Conservation (phyloP, 2,113 vertebrate genomes). For the Diglossa brunneiventris region DNA sequence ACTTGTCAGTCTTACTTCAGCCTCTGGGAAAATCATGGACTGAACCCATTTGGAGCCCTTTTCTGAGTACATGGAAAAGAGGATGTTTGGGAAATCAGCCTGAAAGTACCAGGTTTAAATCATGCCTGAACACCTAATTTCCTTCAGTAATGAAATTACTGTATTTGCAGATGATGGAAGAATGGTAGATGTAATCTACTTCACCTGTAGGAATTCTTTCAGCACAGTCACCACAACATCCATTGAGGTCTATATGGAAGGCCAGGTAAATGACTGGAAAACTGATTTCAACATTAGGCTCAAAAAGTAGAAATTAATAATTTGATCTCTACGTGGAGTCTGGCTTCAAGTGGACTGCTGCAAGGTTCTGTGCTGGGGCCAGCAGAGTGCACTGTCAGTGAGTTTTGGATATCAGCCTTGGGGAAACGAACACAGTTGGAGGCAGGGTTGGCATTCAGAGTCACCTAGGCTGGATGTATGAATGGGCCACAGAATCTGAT, state of each 20-base stretch:
- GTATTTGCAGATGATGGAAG: background rate
- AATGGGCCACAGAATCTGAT: background rate
- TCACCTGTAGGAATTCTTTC: background rate
- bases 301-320: background rate
- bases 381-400: background rate
- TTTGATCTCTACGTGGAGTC: background rate
- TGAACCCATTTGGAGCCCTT: rapidly evolving
- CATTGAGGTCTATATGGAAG: background rate
- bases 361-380: background rate
- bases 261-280: background rate
- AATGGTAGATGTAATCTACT: background rate
- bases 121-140: background rate
- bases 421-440: background rate
- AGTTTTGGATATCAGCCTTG: background rate
- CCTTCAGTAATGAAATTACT: background rate
- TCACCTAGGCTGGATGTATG: background rate
- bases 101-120: background rate
- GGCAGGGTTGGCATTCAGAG: background rate
- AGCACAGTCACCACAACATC: background rate
- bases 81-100: background rate
- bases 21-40: background rate
- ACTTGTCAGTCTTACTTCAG: background rate
- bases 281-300: background rate
- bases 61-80: background rate
- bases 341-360: background rate